Percentiles rank a stretch among this genome's conserved stretches.
Conservation (phyloP, 2,113 vertebrate genomes). For the Melanerpes aurifrons region DNA sequence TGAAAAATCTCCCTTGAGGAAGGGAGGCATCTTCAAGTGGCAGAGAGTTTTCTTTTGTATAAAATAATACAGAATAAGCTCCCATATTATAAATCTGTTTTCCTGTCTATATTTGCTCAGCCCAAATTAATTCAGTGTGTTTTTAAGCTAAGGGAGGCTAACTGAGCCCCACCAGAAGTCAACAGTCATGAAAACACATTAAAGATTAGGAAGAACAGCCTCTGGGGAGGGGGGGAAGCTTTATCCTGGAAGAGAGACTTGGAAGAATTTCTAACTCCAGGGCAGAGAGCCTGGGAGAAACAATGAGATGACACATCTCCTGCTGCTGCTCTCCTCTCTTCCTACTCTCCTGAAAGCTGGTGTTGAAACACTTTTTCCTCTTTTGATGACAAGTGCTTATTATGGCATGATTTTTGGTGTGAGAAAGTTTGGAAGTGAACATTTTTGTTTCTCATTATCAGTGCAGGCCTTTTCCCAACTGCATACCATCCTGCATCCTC, state of each 20-base stretch:
- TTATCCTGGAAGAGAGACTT: slow-evolving; percentile 11
- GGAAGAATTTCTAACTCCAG: background rate
- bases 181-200: slow-evolving; percentile 25
- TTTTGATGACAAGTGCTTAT: background rate
- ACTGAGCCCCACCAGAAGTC: slow-evolving; percentile 38
- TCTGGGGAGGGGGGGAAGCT: background rate
- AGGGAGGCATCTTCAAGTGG: background rate
- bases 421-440: background rate
- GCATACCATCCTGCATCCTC: background rate
- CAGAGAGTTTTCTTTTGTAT: slow-evolving; percentile 5
- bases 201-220: background rate
- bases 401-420: background rate
- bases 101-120: slow-evolving; percentile 31
- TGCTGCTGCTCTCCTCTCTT: background rate
- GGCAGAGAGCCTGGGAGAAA: background rate
- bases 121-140: slow-evolving; percentile 37
- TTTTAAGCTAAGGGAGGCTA: slow-evolving; percentile 17
- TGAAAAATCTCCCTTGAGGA: background rate
- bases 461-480: background rate
- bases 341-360: background rate
- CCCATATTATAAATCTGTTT: background rate
- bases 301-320: slow-evolving; percentile 17
- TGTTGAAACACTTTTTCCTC: background rate
- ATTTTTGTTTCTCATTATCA: background rate
- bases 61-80: slow-evolving; percentile 36